Percentiles rank a stretch among this genome's conserved stretches.
phyloP scores from a whole-genome alignment of 2,888 invertebrate genomes.

The Lasius fuliginosus region DNA sequence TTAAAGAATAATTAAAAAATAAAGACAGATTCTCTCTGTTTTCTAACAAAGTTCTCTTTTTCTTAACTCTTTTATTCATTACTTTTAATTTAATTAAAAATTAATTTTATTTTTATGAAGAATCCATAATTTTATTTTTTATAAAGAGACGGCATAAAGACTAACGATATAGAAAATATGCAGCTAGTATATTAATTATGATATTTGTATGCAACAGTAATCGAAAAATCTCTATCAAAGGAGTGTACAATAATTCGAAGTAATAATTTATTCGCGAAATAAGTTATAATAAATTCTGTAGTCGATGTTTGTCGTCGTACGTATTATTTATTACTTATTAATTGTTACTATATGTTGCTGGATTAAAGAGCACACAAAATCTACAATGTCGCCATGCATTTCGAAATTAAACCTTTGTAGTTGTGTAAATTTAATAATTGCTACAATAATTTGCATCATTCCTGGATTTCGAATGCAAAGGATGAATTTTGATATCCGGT shows the following conservation, averaged over 20 bases:
- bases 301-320: background rate
- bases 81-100: conserved; percentile 6
- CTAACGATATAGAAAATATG: background rate
- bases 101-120: background rate
- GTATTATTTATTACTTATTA: conserved; percentile 19
- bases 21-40: too few relatives aligned
- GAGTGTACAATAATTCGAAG: background rate
- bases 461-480: background rate
- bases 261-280: conserved; percentile 8
- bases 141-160: background rate
- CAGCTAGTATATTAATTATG: background rate
- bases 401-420: background rate
- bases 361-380: background rate
- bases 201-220: conserved; percentile 4
- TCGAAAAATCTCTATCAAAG: background rate
- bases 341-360: background rate
- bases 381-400: background rate
- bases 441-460: background rate
- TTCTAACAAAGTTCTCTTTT: too few relatives aligned
- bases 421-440: background rate
- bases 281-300: background rate
- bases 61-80: too few relatives aligned
- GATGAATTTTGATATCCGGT: background rate
- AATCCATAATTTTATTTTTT: background rate
- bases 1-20: too few relatives aligned